Base-by-base conservation (phyloP, 2,888 invertebrate genomes). In the Zelleria hepariella region DNA sequence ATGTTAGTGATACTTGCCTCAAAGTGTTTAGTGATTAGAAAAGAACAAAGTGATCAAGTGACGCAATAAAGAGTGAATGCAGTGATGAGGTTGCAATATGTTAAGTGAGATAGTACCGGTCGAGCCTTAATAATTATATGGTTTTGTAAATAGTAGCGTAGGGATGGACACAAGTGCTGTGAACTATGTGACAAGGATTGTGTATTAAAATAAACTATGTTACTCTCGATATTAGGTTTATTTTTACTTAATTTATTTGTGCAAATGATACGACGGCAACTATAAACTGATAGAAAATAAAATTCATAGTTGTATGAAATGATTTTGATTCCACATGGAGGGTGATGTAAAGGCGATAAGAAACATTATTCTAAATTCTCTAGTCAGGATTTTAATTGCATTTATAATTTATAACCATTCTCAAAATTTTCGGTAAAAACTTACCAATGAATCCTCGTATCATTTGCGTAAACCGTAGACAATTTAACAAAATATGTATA, bases 101-200 rank as follows among this genome's bases (percentile, higher is more conserved):
- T 67, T 69, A 74, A 54, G 56, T 55, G 55, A 59, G 74, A 72
- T 69, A 74, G 67, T 74, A 81, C 82, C 81, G 74, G 74, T 75
- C 72, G 72, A 84, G 86, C 86, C 86, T 86, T 86, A 86, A 76
- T 81, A 80, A 80, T 76, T 77, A 68, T 66, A 72, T 78, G 77
- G 71, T 74, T 42, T 75, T 86, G 86, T 86, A 86, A 67, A 87
- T 86, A 86, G 65, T 82, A 84, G 80, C 66, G 67, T 84, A 65
- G 73, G 52, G 52, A 64, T 65, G 67, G 67, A 67, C 64, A 20
- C 63, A 67, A 60, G 80, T 68, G 82, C 81, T 82, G 85, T 83
- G 84, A 82, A 75, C 71, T 67, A 68, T 74, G 73, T 72, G 77
- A 73, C 71, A 67, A 73, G 70, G 67, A 73, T 71, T 69, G 73